Conservation (phyloP, 1,140 invertebrate species). For the Apis cerana region DNA sequence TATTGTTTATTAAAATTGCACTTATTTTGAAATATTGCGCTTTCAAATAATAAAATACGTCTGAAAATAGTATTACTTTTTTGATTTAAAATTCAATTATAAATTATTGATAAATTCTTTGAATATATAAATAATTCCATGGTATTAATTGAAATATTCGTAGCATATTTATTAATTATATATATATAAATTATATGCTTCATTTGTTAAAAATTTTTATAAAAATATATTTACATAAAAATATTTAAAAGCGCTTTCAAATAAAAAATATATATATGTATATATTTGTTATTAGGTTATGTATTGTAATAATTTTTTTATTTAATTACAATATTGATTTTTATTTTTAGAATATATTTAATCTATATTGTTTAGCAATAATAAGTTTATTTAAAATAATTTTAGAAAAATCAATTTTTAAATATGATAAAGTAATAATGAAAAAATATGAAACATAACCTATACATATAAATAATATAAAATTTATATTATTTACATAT, state of each 20-base stretch:
- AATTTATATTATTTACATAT: background rate
- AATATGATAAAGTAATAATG: background rate
- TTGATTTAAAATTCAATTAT: conserved; percentile 19
- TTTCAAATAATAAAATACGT: conserved; percentile 48
- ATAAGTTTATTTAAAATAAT: background rate
- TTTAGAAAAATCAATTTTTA: background rate
- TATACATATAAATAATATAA: background rate
- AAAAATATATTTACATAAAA: background rate
- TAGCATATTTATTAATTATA: background rate
- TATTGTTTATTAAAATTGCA: conserved; percentile 48
- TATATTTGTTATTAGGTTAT: conserved; percentile 20
- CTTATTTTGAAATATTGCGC: conserved; percentile 41
- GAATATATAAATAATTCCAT: background rate
- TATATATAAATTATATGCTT: background rate
- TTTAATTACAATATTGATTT: background rate
- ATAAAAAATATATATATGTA: background rate
- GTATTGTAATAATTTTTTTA: background rate
- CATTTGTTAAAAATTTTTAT: background rate
- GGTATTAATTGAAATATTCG: no score
- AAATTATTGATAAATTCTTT: background rate
- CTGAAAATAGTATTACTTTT: conserved; percentile 51
- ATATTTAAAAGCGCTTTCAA: background rate
- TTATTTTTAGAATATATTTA: background rate
- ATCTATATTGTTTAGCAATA: no score
- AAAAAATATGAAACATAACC: conserved; percentile 21